Percentiles rank a stretch among this genome's conserved stretches.
These are phyloP conservation scores for Palaemon carinicauda DNA, from an alignment of 1,140 invertebrate genomes.

Conservation along the genomic window DNA sequence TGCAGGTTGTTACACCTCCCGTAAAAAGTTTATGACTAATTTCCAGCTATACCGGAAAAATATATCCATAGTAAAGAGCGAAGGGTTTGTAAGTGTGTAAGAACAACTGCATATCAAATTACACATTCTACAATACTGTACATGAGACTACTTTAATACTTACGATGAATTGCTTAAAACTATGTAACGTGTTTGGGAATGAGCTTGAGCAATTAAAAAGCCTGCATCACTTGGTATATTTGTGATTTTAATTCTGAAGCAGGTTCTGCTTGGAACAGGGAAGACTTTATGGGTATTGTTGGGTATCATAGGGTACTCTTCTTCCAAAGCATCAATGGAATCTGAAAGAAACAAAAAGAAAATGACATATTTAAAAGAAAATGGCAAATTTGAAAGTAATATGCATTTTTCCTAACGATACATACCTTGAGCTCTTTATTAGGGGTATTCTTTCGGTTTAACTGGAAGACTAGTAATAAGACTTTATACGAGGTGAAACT, in stretches of 20 bases:
- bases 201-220: conserved; percentile 76
- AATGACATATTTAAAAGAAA: background rate
- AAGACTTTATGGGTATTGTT: conserved; percentile 40
- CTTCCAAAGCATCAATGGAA: background rate
- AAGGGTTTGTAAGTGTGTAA: too few relatives aligned
- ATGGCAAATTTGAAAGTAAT: background rate
- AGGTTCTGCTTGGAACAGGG: conserved; percentile 59
- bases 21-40: too few relatives aligned
- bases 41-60: too few relatives aligned
- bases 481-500: too few relatives aligned
- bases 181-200: conserved; percentile 71
- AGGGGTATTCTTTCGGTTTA: too few relatives aligned
- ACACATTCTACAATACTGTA: background rate
- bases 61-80: too few relatives aligned
- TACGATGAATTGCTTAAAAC: conserved; percentile 64
- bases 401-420: too few relatives aligned
- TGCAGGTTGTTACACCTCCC: too few relatives aligned
- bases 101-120: too few relatives aligned
- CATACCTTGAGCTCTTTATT: too few relatives aligned
- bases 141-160: background rate
- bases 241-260: conserved; percentile 65
- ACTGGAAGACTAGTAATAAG: too few relatives aligned
- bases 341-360: conserved; percentile 1
- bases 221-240: conserved; percentile 66
- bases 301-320: conserved; percentile 25